Evolutionary conservation across 64 coral and sea anemone genomes (phyloP), one percentile per base, ranked within the genome.

Genomic region (Acropora yongei): DNA sequence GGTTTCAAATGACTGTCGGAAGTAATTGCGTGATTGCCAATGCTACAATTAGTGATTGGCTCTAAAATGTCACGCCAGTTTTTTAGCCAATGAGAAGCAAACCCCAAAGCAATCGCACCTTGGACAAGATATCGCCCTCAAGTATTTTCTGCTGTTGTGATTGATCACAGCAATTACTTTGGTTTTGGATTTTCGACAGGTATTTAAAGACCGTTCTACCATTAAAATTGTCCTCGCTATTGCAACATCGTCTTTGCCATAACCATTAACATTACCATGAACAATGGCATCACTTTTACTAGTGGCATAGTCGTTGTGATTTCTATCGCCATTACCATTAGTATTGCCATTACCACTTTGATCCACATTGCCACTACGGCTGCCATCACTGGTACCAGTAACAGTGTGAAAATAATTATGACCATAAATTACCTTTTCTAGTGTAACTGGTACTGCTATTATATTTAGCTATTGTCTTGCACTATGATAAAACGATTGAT

Each of bases 381-480:
- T 19, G 30, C 67, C 17, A 71, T 71, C 67, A 71, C 67, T 39
- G 67, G n/a, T 71, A 71, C 67, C 19, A 71, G 67, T 71, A 71
- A 2, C 67, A 71, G 2, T 71, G 67, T 71, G 3, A 39, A 71
- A 20, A 71, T 39, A 71, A 71, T 39, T 71, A 71, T 71, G n/a
- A 71, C 67, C 67, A 71, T 71, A 39, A 71, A 71, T 71, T 71
- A 69, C 67, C 67, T 66, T 66, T 13, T 13, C 61, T 20, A 69
- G 7, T 69, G 67, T 69, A 16, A 30, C 67, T 69, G 67, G 67
- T 69, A 69, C 67, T 69, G 67, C 18, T 20, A 19, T 69, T 69
- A 69, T 69, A 69, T 69, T 69, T 69, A 69, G 67, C 67, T n/a
- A 69, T 69, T 20, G 67, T n/a, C 67, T 20, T 20, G 67, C 61